Base-by-base conservation (phyloP, 2,888 invertebrate species). In the Chouioia cunea region DNA sequence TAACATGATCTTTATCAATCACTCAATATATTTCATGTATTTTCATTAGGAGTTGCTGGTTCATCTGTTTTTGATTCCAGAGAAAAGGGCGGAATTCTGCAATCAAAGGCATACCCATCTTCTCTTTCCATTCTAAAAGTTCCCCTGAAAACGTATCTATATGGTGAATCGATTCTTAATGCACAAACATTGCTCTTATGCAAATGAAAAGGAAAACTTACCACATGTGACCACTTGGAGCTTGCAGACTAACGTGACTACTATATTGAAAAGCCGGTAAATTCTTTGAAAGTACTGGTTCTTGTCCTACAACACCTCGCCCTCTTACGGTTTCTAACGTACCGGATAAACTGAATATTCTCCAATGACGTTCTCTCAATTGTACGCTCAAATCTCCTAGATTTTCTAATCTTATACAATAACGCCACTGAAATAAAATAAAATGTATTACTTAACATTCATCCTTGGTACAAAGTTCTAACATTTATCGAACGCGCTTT, bases 201-300 rank as follows among this genome's bases (percentile, higher is more conserved):
- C n/a, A 43, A 47, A 53, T 36, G 22, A 46, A 50, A 58, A n/a
- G n/a, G n/a, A n/a, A 56, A 60, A 81, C 88, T 85, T 83, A 96
- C 97, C 97, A 97, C 96, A 97, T 97, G 83, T 99, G 98, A 10
- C 99, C 99, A 83, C 97, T 96, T 50, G 97, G 97, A 68, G 97
- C 97, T 88, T 98, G 97, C 77, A 99, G 88, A 79, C 96, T 96
- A 65, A 99, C 97, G 86, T 98, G 97, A 85, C 97, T 97, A 85
- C 96, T 96, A 86, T 99, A 99, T 87, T 99, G 99, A 88, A 98
- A 99, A 79, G 97, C 97, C 71, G 98, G 97, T 78, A 94, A 88
- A 73, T 91, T 89, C 73, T 93, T 91, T 54, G 96, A 96, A 70
- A 99, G 88, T 74, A 96, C 91, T 52, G 98, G 98, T 87, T 99